Evolutionary conservation across 2,113 vertebrate genomes (phyloP).

Genomic region (Rhinopomastus cyanomelas): DNA sequence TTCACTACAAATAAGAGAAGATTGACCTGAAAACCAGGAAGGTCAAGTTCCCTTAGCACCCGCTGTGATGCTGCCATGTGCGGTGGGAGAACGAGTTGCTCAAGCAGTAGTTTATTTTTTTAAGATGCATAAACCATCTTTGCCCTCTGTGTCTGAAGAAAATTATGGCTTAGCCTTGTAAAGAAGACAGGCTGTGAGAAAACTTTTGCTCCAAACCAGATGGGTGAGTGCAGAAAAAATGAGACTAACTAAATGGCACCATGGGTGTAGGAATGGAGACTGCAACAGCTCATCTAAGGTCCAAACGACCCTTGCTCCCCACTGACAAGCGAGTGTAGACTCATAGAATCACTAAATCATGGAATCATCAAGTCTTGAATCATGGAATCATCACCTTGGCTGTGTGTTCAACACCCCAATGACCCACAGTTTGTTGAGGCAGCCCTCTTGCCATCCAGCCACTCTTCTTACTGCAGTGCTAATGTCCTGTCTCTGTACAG

Average conservation of each 20-base stretch:
- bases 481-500: too few species aligned
- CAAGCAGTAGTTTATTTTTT: background rate
- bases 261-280: background rate
- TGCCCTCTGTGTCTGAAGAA: background rate
- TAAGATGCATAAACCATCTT: background rate
- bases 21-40: background rate
- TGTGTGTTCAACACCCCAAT: background rate
- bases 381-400: rapidly evolving
- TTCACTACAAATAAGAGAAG: background rate
- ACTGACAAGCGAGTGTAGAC: background rate
- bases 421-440: background rate
- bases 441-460: background rate
- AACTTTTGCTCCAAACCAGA: background rate
- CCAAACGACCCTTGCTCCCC: background rate
- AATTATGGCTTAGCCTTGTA: background rate
- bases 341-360: background rate
- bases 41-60: background rate
- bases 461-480: background rate
- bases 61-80: background rate
- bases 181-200: background rate
- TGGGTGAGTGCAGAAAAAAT: background rate
- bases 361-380: too few species aligned
- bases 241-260: background rate
- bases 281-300: background rate
- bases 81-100: background rate